Base-by-base conservation (phyloP, 2,113 vertebrate genomes). In the Mohoua ochrocephala region DNA sequence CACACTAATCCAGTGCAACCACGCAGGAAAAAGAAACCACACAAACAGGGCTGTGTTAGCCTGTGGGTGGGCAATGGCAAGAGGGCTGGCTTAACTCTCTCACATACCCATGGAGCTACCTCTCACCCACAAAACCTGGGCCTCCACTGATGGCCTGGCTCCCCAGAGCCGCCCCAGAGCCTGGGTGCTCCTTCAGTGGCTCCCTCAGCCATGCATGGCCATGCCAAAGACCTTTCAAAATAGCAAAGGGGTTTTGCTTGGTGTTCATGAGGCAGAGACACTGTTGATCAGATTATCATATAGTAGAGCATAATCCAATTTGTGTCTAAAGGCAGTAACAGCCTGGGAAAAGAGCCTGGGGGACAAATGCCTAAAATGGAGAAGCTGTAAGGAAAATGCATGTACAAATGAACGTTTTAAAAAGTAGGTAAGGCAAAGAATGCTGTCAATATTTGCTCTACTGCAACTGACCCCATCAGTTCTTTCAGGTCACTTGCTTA, bases 401-500 rank as follows among this genome's bases (percentile, higher is more conserved):
- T 42, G 0, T 42, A 33, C 2, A 4, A 63, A 78, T 33, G 13
- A 23, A 3, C 23, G n/a, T 23, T 10, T 65, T 53, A n/a, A 47
- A 57, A 54, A 26, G 27, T 2, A 78, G n/a, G 11, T 57, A 71
- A 84, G 35, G 17, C 0, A 1, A 87, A 60, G 14, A 77, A 44
- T 23, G 8, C 23, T 59, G 39, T 41, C 57, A 28, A 4, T 79
- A 79, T 57, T 69, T 80, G 45, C 31, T 57, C n/a, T 52, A 3
- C 53, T 50, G 47, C 52, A 77, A 19, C 28, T 42, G 53, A 65
- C 26, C 17, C 15, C 16, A 4, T 78, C 39, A 9, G n/a, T 53
- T 94, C 63, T 87, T 70, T 60, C 68, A 76, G 91, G 67, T 92
- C 83, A 45, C 49, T 97, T 30, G 20, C 65, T 70, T 89, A 86